Conservation (phyloP, 2,113 vertebrate species). For the Apaloderma vittatum region DNA sequence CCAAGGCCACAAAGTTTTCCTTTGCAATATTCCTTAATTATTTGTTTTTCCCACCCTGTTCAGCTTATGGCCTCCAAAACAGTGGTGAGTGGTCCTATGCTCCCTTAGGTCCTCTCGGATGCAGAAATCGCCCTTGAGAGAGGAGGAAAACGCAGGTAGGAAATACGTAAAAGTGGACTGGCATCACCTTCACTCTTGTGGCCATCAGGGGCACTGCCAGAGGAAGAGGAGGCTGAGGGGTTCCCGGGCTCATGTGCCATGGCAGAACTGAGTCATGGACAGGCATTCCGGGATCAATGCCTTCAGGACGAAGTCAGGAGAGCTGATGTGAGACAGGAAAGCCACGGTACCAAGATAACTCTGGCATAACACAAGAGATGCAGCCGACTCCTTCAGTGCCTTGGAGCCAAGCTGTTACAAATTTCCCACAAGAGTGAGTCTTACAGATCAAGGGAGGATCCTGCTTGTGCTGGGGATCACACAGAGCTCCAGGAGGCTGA, state of each 20-base stretch:
- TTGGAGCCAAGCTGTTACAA: neutral
- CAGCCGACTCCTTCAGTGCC: neutral
- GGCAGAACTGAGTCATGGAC: neutral
- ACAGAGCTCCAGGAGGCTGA: neutral
- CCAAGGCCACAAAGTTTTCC: neutral
- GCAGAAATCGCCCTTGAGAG: neutral
- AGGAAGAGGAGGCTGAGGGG: neutral
- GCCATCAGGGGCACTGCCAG: neutral
- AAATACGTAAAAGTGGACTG: neutral
- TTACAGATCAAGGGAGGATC: neutral
- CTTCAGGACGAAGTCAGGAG: neutral
- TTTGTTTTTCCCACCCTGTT: neutral
- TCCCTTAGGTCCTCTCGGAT: neutral
- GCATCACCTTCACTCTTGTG: neutral
- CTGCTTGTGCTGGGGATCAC: neutral
- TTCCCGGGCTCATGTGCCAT: neutral
- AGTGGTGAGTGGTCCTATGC: neutral
- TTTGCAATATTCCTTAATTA: neutral
- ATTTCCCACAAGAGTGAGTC: neutral
- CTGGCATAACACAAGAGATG: neutral
- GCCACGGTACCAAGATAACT: neutral
- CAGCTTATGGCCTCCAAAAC: neutral
- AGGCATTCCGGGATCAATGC: neutral
- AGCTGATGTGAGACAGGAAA: neutral
- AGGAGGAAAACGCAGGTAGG: neutral